Evolutionary conservation across 53 echinoderm and acorn worm genomes (phyloP).

Genomic region (Holothuria leucospilota): DNA sequence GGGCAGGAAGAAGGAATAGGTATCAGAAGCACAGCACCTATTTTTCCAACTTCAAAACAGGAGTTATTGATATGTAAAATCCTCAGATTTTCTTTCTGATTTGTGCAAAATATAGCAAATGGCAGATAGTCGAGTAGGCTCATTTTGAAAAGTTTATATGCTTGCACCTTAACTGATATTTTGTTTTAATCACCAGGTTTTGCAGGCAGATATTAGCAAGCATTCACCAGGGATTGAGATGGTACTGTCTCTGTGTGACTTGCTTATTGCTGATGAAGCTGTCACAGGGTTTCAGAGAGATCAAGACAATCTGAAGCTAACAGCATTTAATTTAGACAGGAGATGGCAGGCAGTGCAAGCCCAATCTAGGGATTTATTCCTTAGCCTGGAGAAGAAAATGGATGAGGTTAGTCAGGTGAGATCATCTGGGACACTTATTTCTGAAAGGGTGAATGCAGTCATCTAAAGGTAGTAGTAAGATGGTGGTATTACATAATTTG

Average conservation of each 20-base stretch:
- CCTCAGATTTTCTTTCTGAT: too few species aligned
- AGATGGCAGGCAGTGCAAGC: slow-evolving; percentile 90
- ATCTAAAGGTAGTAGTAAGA: too few species aligned
- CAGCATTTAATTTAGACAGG: slow-evolving; percentile 88
- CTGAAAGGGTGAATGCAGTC: too few species aligned
- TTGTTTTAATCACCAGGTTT: slow-evolving; percentile 56
- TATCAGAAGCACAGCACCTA: too few species aligned
- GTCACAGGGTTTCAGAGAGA: slow-evolving; percentile 67
- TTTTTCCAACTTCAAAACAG: too few species aligned
- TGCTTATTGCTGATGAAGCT: slow-evolving; percentile 75
- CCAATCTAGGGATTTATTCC: slow-evolving; percentile 79
- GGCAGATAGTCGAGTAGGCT: too few species aligned
- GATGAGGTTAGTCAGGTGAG: slow-evolving; percentile 59
- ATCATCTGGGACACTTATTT: slow-evolving; percentile 20
- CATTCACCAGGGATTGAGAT: slow-evolving; percentile 78
- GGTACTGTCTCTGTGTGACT: slow-evolving; percentile 85
- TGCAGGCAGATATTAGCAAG: slow-evolving; percentile 81
- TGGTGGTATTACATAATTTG: too few species aligned
- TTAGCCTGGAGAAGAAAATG: slow-evolving; percentile 70
- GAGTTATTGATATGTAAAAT: too few species aligned
- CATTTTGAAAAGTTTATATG: too few species aligned
- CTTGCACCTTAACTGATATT: too few species aligned
- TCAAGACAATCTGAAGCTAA: slow-evolving; percentile 78
- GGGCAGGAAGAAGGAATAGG: too few species aligned
- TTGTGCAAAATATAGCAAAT: too few species aligned